phyloP scores from a whole-genome alignment of 2,888 invertebrate species.

The Diaperis boleti region DNA sequence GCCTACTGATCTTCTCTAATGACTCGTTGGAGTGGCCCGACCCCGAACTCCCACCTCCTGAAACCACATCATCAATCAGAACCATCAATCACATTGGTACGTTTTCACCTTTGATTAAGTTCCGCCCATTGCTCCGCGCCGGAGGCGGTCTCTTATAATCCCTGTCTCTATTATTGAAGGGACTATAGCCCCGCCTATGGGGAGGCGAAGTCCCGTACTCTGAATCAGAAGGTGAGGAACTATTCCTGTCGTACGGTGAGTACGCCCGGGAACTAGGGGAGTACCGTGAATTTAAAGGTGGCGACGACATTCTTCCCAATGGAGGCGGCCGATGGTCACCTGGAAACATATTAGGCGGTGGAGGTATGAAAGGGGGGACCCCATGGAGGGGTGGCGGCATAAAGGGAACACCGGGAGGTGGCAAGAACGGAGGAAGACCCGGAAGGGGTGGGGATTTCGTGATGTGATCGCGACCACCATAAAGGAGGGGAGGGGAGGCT shows the following conservation, averaged over 20 bases:
- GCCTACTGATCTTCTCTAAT: slow-evolving; percentile 62
- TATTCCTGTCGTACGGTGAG: slow-evolving; percentile 71
- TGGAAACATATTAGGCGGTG: slow-evolving; percentile 64
- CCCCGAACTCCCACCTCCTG: slow-evolving; percentile 67
- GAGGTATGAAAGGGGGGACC: slow-evolving; percentile 66
- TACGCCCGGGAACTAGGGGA: slow-evolving; percentile 67
- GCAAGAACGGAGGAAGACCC: slow-evolving; percentile 71
- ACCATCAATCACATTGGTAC: background rate
- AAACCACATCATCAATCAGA: slow-evolving; percentile 4
- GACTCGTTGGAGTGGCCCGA: slow-evolving; percentile 75
- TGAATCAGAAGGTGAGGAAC: slow-evolving; percentile 71
- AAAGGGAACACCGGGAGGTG: slow-evolving; percentile 75
- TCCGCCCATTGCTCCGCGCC: slow-evolving; percentile 56
- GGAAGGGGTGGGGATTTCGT: slow-evolving; percentile 67
- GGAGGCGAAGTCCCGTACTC: slow-evolving; percentile 74
- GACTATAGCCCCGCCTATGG: slow-evolving; percentile 65
- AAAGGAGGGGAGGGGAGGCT: slow-evolving; percentile 66
- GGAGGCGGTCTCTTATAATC: slow-evolving; percentile 60
- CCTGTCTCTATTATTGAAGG: slow-evolving; percentile 59
- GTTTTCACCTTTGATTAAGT: slow-evolving; percentile 47
- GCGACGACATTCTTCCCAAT: slow-evolving; percentile 70
- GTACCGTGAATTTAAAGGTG: slow-evolving; percentile 68
- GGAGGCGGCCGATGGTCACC: slow-evolving; percentile 71
- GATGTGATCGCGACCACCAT: slow-evolving; percentile 62
- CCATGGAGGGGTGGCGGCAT: slow-evolving; percentile 69